A percentile compares a stretch with the other conserved stretches of the same genome.
Conservation (phyloP, 1,140 invertebrate species). For the Drosophila equinoxialis region DNA sequence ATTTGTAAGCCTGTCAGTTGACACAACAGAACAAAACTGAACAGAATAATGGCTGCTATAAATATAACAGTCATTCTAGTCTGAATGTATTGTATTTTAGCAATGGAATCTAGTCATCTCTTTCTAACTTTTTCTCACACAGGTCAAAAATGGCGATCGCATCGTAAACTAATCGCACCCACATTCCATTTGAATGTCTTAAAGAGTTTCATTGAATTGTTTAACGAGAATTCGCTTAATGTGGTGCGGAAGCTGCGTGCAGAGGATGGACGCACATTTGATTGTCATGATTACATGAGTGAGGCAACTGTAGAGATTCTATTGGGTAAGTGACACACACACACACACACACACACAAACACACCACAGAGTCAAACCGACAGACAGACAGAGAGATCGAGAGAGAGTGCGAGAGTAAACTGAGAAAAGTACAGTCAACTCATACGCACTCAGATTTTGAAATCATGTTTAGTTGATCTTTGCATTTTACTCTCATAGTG, state of each 20-base stretch:
- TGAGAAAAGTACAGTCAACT: slow-evolving; percentile 68
- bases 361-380: slow-evolving; percentile 6
- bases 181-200: slow-evolving; percentile 93
- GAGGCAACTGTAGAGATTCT: slow-evolving; percentile 92
- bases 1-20: slow-evolving; percentile 71
- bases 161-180: slow-evolving; percentile 91
- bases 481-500: slow-evolving; percentile 16
- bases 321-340: slow-evolving; percentile 85
- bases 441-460: slow-evolving; percentile 55
- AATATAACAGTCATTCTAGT: slow-evolving; percentile 57
- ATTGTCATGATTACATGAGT: slow-evolving; percentile 93
- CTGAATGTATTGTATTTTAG: background rate
- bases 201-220: slow-evolving; percentile 91
- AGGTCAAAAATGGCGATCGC: slow-evolving; percentile 91
- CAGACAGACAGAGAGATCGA: background rate
- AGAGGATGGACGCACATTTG: slow-evolving; percentile 88
- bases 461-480: slow-evolving; percentile 28
- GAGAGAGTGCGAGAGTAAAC: background rate
- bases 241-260: slow-evolving; percentile 87
- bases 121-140: slow-evolving; percentile 5
- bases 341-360: slow-evolving; percentile 20
- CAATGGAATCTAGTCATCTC: background rate
- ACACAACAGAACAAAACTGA: slow-evolving; percentile 53
- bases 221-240: slow-evolving; percentile 89
- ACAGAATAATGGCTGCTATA: slow-evolving; percentile 47